Evolutionary conservation across 1,140 invertebrate species (phyloP).

Genomic region (Orussus abietinus): DNA sequence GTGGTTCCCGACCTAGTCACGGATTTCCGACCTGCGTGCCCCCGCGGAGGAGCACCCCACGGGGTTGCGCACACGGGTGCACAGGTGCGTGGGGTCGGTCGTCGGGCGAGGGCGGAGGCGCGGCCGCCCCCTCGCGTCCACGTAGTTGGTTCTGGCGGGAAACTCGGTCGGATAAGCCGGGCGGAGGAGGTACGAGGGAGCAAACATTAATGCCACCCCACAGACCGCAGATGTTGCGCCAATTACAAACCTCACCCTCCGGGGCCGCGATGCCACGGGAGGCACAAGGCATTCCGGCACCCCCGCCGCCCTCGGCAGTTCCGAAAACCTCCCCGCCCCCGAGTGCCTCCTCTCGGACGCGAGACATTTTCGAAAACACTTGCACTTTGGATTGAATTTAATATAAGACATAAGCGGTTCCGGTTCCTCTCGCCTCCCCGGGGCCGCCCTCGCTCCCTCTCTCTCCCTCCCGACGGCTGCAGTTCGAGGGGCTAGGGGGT

Average conservation of each 20-base stretch:
- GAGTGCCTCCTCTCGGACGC: neutral
- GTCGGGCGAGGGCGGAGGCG: constrained; percentile 7
- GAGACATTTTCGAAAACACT: constrained; percentile 11
- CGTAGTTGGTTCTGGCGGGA: neutral
- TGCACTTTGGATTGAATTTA: constrained; percentile 11
- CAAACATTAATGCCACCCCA: constrained; percentile 51
- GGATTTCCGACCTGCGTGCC: too few species aligned
- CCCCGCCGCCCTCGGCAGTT: constrained; percentile 10
- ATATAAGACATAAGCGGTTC: constrained; percentile 11
- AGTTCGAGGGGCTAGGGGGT: neutral
- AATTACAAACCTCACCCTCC: constrained; percentile 49
- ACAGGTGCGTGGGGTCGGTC: constrained; percentile 1
- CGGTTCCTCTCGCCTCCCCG: constrained; percentile 7
- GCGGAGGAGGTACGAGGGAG: constrained; percentile 21
- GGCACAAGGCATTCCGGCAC: constrained; percentile 27
- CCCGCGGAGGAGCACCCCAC: too few species aligned
- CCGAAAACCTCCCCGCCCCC: neutral
- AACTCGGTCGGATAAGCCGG: neutral
- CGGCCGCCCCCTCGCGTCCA: neutral
- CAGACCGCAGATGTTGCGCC: constrained; percentile 53
- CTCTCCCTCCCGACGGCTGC: neutral
- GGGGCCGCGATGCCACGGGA: constrained; percentile 6
- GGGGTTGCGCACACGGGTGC: neutral
- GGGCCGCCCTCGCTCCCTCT: constrained; percentile 9
- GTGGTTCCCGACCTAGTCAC: too few species aligned